Evolutionary conservation across 2,113 vertebrate species (phyloP).

Genomic region (Aythya baeri): DNA sequence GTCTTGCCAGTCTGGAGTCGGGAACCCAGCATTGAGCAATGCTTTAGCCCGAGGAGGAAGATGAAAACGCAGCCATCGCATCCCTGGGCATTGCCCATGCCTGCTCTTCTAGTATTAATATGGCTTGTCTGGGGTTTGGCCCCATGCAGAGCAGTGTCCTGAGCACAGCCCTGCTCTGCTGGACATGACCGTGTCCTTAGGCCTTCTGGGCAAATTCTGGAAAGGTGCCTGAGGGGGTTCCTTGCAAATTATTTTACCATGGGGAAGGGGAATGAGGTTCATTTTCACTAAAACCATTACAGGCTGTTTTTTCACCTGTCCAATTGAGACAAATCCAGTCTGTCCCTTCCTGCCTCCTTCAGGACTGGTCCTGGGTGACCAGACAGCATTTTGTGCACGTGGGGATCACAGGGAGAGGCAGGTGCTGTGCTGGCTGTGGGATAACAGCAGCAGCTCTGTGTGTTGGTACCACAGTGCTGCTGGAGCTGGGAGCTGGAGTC

Average conservation of each 20-base stretch:
- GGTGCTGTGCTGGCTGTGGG: not conserved
- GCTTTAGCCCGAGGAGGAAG: not conserved
- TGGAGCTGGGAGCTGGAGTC: fast-evolving
- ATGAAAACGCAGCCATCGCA: not conserved
- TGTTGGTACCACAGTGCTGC: too few species aligned
- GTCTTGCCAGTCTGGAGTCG: constrained; percentile 37
- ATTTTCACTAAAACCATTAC: not conserved
- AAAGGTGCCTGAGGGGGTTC: not conserved
- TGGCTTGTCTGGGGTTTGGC: not conserved
- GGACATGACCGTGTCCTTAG: not conserved
- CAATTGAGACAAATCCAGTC: not conserved
- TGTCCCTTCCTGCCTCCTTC: not conserved
- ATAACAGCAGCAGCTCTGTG: not conserved
- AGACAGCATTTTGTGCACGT: not conserved
- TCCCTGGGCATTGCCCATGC: not conserved
- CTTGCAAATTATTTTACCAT: not conserved
- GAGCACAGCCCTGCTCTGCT: not conserved
- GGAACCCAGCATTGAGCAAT: not conserved
- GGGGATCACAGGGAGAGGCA: not conserved
- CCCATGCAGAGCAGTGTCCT: not conserved
- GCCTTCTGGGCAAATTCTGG: not conserved
- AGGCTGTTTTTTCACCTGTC: not conserved
- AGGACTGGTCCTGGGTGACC: not conserved
- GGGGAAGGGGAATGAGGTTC: not conserved
- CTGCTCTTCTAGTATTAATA: not conserved